These are phyloP conservation scores for Bambusicola thoracicus DNA, from an alignment of 2,113 vertebrate species.

Conservation along the genomic window DNA sequence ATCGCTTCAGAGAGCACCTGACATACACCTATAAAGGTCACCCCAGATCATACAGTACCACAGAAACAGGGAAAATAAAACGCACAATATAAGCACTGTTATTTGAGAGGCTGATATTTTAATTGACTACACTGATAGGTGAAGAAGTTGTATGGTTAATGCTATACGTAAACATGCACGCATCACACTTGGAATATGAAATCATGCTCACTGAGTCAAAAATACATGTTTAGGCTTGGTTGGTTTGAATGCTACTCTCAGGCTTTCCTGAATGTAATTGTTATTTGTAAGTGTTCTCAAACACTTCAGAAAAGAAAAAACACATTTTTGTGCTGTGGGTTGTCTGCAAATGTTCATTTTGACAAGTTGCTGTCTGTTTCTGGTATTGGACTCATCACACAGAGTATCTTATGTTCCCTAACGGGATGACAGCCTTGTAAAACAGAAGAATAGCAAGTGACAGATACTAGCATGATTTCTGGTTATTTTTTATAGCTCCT, in stretches of 20 bases:
- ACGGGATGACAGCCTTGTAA: constrained; percentile 69
- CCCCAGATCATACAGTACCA: not conserved
- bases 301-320: not conserved
- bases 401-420: constrained; percentile 54
- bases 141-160: not conserved
- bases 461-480: constrained; percentile 64
- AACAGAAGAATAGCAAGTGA: constrained; percentile 69
- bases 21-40: not conserved
- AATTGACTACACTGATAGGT: not conserved
- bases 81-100: not conserved
- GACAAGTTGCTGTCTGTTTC: constrained; percentile 71
- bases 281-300: constrained; percentile 67
- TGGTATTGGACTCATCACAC: constrained; percentile 69
- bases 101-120: not conserved
- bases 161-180: not conserved
- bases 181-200: not conserved
- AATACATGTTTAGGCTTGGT: not conserved
- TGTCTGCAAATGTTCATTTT: constrained; percentile 73
- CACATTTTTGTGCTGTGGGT: constrained; percentile 44
- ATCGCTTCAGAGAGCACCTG: not conserved
- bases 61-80: not conserved
- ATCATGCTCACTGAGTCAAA: not conserved
- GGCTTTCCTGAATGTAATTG: constrained; percentile 34
- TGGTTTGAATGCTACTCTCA: constrained; percentile 25
- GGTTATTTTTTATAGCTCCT: constrained; percentile 50